Base-by-base conservation (phyloP, 1,140 invertebrate species). In the Potamilus streckersoni region DNA sequence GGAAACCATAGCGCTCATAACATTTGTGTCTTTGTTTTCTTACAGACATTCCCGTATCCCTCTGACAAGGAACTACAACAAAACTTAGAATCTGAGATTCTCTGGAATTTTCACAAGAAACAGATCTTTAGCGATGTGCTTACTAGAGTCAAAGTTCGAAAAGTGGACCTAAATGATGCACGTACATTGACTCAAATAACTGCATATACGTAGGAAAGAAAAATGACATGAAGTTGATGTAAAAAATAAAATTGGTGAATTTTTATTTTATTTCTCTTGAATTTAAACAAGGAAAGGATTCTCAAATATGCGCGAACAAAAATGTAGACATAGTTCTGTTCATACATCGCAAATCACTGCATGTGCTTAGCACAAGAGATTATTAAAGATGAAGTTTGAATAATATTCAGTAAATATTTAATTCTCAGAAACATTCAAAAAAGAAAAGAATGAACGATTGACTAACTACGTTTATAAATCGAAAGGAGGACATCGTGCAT, bases 21-120 rank as follows among this genome's bases (percentile, higher is more conserved):
- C 38, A 38, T 38, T 38, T n/a, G n/a, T 59, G 19, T 31, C 15
- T 60, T 31, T 57, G 31, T 71, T n/a, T 71, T 61, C 11, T 80
- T 78, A 6, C 73, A 88, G 86, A 79, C 85, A 19, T 83, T 69
- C 72, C 85, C 86, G 0, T 87, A 83, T 65, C 85, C 86, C 5
- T 72, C 61, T 27, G 79, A 84, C 15, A 80, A 84, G 15, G 80
- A 82, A 2, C 67, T 87, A 19, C 82, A 87, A 71, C 23, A 73
- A 2, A 80, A 80, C 20, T 71, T 88, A 19, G 76, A 85, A 65
- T 55, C 31, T 3, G 71, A 79, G 20, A 70, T 86, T 12, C 60
- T 72, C 23, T 88, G 86, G 86, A 78, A 87, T 23, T 66, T 75
- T 55, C 83, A 85, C 27, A 83, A 82, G 20, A 79, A 71, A 56